Percentiles rank a stretch among this genome's conserved stretches.
phyloP scores from a whole-genome alignment of 2,888 invertebrate genomes.

The Drosophila atripex region DNA sequence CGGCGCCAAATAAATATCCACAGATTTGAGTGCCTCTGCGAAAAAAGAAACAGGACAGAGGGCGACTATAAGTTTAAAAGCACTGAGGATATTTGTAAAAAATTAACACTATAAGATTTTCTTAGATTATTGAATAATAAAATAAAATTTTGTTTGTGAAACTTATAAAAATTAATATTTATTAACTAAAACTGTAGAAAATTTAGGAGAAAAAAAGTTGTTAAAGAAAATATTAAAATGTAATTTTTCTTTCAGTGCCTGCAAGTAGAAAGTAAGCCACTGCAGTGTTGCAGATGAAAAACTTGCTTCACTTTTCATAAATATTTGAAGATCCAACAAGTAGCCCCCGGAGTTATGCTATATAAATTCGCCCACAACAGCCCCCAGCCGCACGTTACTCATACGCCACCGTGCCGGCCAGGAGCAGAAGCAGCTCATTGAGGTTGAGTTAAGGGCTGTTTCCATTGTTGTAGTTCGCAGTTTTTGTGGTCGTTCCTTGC shows the following conservation, averaged over 20 bases:
- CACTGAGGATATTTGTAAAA: background rate
- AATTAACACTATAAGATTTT: background rate
- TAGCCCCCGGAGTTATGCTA: constrained; percentile 71
- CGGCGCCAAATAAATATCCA: constrained; percentile 83
- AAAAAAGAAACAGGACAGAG: constrained; percentile 22
- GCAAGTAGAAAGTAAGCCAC: constrained; percentile 19
- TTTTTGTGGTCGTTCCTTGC: constrained; percentile 50
- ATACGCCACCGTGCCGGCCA: constrained; percentile 65
- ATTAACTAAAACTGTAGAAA: background rate
- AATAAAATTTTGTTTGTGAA: too few species aligned
- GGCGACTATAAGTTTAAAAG: background rate
- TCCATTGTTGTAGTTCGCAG: constrained; percentile 32
- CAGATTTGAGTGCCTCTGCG: constrained; percentile 83
- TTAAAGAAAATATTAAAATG: background rate
- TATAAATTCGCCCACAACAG: constrained; percentile 42
- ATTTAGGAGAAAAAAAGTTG: background rate
- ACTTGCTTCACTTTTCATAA: constrained; percentile 56
- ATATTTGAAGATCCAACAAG: constrained; percentile 74
- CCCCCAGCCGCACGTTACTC: constrained; percentile 56
- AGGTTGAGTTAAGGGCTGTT: constrained; percentile 74
- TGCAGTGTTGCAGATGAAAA: constrained; percentile 25
- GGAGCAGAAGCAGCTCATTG: constrained; percentile 59
- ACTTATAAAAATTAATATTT: background rate
- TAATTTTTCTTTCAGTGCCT: background rate
- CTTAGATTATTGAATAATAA: too few species aligned